These are phyloP conservation scores for Henicopernis longicauda DNA, from an alignment of 2,113 vertebrate genomes.

Conservation along the genomic window DNA sequence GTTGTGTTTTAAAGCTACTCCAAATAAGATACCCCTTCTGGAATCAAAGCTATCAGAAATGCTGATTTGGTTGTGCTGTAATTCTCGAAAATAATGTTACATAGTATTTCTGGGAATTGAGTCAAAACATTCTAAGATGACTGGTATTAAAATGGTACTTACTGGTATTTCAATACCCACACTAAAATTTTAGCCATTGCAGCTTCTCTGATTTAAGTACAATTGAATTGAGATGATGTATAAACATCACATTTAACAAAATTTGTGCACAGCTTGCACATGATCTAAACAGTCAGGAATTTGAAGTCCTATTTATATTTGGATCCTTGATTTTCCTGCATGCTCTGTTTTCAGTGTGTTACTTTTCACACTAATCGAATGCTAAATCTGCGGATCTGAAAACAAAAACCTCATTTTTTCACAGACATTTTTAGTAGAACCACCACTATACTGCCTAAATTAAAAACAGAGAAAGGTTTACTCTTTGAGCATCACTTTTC, in stretches of 20 bases:
- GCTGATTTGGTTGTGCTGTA: neutral
- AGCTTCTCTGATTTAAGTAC: neutral
- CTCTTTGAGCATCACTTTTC: neutral
- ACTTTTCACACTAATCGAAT: neutral
- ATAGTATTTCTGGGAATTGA: neutral
- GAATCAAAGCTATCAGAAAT: neutral
- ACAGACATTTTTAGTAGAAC: neutral
- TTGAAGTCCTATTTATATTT: neutral
- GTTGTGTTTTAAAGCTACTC: neutral
- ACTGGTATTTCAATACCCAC: neutral
- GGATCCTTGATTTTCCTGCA: neutral
- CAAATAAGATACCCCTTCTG: neutral
- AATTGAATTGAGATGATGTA: neutral
- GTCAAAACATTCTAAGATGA: neutral
- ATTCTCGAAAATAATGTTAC: neutral
- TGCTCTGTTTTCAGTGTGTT: neutral
- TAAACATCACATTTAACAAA: neutral
- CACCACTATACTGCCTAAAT: neutral
- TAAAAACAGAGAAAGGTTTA: neutral
- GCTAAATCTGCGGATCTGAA: neutral
- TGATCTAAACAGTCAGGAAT: neutral
- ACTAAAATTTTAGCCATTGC: neutral
- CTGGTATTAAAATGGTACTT: neutral
- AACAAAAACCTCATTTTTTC: conserved; percentile 4
- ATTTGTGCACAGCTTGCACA: neutral